Evolutionary conservation across 2,888 invertebrate genomes (phyloP), one percentile per base, ranked within the genome.

Genomic region (Tenthredo livida): DNA sequence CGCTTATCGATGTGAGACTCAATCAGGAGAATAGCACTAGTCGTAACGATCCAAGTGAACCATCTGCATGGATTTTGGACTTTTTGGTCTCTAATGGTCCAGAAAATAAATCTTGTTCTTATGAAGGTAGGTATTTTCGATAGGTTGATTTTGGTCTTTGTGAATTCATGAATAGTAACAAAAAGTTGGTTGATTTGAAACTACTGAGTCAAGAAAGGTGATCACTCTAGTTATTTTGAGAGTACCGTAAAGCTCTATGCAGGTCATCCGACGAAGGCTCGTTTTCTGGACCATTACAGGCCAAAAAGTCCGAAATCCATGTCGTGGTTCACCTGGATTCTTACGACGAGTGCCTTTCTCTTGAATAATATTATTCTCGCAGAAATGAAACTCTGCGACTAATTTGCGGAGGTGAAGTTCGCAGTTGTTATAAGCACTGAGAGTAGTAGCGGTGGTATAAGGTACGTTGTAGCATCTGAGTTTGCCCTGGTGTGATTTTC

Each of bases 401-500:
- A 33, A 67, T 67, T 29, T 33, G 33, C 3, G 6, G 33, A 7
- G 67, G 17, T 33, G 67, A 33, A 33, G 67, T 33, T 67, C 6
- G 67, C 67, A 67, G 33, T 67, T 12, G 33, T 33, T 21, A 67
- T 12, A 33, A 67, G 33, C 17, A 33, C 17, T 4, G 7, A 25
- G 17, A 67, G 33, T 33, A 33, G 33, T 67, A 15, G 33, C 67
- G 21, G 25, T 25, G 21, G n/a, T n/a, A n/a, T n/a, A 7, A 54
- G 54, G n/a, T n/a, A 54, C n/a, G 7, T 54, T 5, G 54, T 54
- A 70, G 21, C 37, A 70, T 33, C 29, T n/a, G 72, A 73, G 72
- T 43, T 40, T 2, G 21, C 40, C 25, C 21, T 43, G 6, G 43
- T 73, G 54, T 77, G 29, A 80, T 80, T 65, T 37, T 80, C 80